Evolutionary conservation across 2,888 invertebrate species (phyloP).

Genomic region (Amaurobius ferox): DNA sequence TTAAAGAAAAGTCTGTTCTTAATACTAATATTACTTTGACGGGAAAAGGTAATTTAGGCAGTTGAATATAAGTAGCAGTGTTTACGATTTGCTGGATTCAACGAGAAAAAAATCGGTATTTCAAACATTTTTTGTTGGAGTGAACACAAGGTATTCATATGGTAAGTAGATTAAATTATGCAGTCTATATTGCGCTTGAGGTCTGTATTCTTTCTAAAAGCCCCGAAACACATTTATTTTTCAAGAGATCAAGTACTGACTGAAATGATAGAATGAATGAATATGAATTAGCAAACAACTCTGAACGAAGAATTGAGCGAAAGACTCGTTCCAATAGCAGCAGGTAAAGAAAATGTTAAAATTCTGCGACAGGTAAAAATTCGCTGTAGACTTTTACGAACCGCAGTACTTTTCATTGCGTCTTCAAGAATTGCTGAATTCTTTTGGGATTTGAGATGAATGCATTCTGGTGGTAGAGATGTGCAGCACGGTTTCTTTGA

Average conservation of each 20-base stretch:
- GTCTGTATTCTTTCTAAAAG: no score
- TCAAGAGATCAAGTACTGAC: background rate
- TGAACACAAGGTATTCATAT: constrained; percentile 32
- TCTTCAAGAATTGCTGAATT: constrained; percentile 45
- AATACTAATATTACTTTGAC: no score
- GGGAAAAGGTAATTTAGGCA: no score
- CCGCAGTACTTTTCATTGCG: constrained; percentile 23
- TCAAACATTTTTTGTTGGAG: background rate
- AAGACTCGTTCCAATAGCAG: background rate
- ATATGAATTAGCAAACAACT: constrained; percentile 54
- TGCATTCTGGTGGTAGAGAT: background rate
- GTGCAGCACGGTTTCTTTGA: background rate
- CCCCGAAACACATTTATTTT: background rate
- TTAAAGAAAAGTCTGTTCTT: no score
- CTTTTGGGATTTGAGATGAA: constrained; percentile 13
- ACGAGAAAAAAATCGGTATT: no score
- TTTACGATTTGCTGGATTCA: no score
- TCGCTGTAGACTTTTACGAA: constrained; percentile 15
- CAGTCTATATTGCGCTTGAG: no score
- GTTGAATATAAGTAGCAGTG: no score
- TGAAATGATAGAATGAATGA: constrained; percentile 32
- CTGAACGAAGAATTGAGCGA: background rate
- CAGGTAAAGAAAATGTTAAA: constrained; percentile 24
- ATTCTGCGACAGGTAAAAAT: constrained; percentile 28
- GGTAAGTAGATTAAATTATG: constrained; percentile 35